A percentile compares a stretch with the other conserved stretches of the same genome.
Conservation (phyloP, 1,140 invertebrate genomes). For the Drosophila simulans region DNA sequence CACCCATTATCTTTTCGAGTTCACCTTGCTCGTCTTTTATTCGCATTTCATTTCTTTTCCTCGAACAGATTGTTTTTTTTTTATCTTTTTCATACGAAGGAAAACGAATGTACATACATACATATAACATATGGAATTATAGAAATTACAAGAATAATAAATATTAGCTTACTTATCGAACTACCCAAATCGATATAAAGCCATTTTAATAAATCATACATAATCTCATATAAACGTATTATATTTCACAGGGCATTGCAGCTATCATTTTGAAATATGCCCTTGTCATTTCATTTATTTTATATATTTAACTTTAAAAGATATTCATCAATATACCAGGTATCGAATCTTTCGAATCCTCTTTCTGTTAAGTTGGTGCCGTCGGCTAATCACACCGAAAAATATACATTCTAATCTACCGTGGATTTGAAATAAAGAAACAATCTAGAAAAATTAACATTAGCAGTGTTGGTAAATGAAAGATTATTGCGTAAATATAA, state of each 20-base stretch:
- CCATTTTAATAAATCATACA: no score
- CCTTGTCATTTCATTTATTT: background rate
- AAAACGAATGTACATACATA: no score
- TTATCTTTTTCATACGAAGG: background rate
- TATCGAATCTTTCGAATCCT: background rate
- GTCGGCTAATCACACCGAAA: constrained; percentile 9
- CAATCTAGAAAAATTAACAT: background rate
- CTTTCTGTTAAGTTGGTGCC: background rate
- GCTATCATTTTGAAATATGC: no score
- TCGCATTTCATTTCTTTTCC: constrained; percentile 13
- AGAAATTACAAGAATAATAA: no score
- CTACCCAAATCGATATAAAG: no score
- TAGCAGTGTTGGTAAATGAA: background rate
- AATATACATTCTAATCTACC: background rate
- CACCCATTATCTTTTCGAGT: constrained; percentile 1
- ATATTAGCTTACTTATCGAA: no score
- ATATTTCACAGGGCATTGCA: no score
- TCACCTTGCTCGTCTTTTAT: constrained; percentile 38
- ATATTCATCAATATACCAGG: background rate
- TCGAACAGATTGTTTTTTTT: background rate
- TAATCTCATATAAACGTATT: no score
- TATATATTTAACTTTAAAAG: background rate
- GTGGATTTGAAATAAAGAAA: background rate
- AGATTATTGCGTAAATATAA: background rate
- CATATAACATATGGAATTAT: no score